Base-by-base conservation (phyloP, 2,113 vertebrate genomes). In the Abramis brama region DNA sequence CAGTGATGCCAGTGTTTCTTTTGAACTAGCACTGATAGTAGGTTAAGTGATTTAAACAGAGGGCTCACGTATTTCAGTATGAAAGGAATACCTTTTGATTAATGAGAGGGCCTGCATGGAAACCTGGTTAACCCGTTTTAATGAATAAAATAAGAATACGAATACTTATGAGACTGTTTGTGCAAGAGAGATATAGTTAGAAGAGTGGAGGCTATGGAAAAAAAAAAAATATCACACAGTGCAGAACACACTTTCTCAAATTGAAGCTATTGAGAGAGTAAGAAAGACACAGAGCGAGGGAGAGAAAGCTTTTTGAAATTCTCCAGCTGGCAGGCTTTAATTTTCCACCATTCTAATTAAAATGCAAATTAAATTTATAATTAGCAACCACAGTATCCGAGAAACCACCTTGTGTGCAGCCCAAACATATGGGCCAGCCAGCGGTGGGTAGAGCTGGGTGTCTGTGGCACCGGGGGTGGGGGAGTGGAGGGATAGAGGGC, bases 311-410 rank as follows among this genome's bases (percentile, higher is more conserved):
- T 96, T 98, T 97, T 97, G 97, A 97, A 98, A 98, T 98, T 97
- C 97, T 99, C 98, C 98, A 99, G 98, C 98, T 99, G 98, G 97
- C 96, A 97, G 93, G 96, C 97, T 98, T 97, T 99, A 97, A 99
- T 99, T 99, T 98, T 97, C 96, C 96, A 96, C 96, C 96, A 96
- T 97, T 97, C 97, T 99, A 99, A 99, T 99, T 99, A 99, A 99
- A 99, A 99, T 99, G 98, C 97, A 99, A 99, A 99, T 99, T 98
- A 97, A 98, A 99, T 99, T 98, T 99, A 99, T 99, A 99, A 99
- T 99, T 99, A 99, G 98, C 97, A 97, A 97, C 96, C 96, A 96
- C 94, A 95, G 96, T 97, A 98, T 97, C 96, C 96, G 96, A 97
- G 97, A 97, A 98, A 96, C 95, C 97, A 97, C 96, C 97, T 97